Evolutionary conservation across 1,140 invertebrate genomes (phyloP).

Genomic region (Pogonognathellus flavescens): DNA sequence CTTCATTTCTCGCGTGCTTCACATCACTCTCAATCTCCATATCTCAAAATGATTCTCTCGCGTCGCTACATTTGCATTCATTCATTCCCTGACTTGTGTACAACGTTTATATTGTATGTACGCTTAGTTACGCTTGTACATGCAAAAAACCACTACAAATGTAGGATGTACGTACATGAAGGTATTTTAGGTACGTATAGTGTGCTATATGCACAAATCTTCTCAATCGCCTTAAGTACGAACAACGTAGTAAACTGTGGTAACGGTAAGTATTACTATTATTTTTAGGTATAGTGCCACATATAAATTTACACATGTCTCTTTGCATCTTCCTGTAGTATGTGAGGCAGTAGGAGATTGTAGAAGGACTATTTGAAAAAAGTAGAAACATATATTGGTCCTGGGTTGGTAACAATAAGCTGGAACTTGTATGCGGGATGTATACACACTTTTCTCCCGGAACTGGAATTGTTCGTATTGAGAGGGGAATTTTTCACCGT

Average conservation of each 20-base stretch:
- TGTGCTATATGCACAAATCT: neutral
- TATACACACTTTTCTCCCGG: neutral
- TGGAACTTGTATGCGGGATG: too few relatives aligned
- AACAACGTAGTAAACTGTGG: too few relatives aligned
- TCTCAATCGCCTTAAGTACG: neutral
- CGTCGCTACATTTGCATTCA: constrained; percentile 66
- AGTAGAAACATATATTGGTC: too few relatives aligned
- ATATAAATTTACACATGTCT: too few relatives aligned
- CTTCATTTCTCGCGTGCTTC: constrained; percentile 64
- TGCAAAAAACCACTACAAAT: constrained; percentile 27
- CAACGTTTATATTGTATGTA: neutral
- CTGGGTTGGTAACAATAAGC: too few relatives aligned
- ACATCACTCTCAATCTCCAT: constrained; percentile 66
- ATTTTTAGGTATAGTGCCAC: too few relatives aligned
- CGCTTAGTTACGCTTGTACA: neutral
- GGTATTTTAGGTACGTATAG: neutral
- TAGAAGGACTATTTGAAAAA: too few relatives aligned
- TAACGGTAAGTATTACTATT: too few relatives aligned
- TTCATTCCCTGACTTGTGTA: constrained; percentile 29
- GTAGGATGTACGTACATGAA: neutral
- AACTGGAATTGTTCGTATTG: constrained; percentile 16
- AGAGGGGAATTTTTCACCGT: neutral
- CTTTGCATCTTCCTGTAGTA: too few relatives aligned
- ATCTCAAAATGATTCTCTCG: constrained; percentile 66
- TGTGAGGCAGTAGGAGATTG: too few relatives aligned